Conservation (phyloP, 2,113 vertebrate species). For the Daubentonia madagascariensis region DNA sequence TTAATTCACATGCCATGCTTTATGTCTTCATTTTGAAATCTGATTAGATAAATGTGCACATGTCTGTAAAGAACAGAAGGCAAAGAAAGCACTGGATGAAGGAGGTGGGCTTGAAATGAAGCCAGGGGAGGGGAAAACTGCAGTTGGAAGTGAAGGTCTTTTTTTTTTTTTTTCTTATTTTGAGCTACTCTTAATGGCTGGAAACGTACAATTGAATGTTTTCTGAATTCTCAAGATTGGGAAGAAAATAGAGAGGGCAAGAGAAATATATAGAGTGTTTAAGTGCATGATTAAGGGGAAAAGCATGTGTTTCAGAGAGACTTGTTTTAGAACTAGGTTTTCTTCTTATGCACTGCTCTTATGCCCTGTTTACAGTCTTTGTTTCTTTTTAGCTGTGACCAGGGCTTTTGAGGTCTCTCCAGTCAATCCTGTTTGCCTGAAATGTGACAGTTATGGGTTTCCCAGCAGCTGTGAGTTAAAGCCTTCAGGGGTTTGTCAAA, state of each 20-base stretch:
- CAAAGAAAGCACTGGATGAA: neutral
- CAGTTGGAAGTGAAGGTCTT: neutral
- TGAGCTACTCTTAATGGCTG: neutral
- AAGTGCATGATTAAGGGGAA: neutral
- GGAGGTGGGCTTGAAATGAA: conserved; percentile 15
- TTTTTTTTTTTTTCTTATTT: conserved; percentile 2
- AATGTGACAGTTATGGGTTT: conserved; percentile 46
- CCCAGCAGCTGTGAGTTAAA: neutral
- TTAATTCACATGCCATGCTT: conserved; percentile 28
- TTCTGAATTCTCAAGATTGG: conserved; percentile 22
- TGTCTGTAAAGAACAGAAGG: conserved; percentile 37
- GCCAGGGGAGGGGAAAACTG: neutral
- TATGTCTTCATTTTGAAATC: conserved; percentile 56
- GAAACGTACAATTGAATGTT: neutral
- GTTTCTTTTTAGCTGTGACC: conserved; percentile 31
- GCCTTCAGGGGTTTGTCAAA: neutral
- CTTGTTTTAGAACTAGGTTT: conserved; percentile 13
- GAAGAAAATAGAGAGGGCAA: neutral
- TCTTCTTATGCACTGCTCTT: conserved; percentile 19
- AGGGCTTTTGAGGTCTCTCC: neutral
- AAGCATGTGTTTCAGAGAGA: conserved; percentile 42
- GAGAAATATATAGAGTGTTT: neutral
- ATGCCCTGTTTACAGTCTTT: conserved; percentile 2
- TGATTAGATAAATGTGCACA: conserved; percentile 18
- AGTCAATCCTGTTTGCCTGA: conserved; percentile 20